Conservation (phyloP, 2,888 invertebrate species). For the Archaeoteleia sp. region DNA sequence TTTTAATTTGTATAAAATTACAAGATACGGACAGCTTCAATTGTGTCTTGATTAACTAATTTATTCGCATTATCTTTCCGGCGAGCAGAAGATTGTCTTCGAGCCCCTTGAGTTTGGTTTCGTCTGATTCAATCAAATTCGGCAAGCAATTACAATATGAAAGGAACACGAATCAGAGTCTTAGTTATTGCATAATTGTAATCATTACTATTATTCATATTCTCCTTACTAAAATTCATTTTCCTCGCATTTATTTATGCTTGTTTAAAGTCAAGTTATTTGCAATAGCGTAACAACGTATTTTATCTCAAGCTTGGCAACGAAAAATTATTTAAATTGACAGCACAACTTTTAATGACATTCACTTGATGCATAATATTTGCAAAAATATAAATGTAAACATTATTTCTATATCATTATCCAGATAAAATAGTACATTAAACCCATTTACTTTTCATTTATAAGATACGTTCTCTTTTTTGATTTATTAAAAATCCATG, state of each 20-base stretch:
- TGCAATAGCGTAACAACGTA: too few species aligned
- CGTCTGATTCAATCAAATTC: conserved; percentile 68
- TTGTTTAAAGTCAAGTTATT: too few species aligned
- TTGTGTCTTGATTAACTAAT: conserved; percentile 69
- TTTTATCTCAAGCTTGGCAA: too few species aligned
- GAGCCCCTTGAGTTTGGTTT: conserved; percentile 57
- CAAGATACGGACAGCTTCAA: conserved; percentile 60
- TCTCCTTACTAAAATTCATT: neutral
- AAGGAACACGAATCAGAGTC: conserved; percentile 73
- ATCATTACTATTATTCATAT: conserved; percentile 62
- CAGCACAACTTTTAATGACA: too few species aligned
- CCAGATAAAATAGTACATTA: too few species aligned
- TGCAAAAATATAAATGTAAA: too few species aligned
- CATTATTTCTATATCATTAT: too few species aligned
- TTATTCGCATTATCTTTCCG: conserved; percentile 66
- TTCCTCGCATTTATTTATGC: neutral
- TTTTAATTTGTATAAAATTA: conserved; percentile 26
- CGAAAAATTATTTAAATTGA: too few species aligned
- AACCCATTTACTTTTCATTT: too few species aligned
- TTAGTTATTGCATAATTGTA: conserved; percentile 74
- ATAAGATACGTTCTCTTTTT: too few species aligned
- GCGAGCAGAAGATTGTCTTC: conserved; percentile 52
- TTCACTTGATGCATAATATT: too few species aligned
- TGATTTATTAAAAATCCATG: too few species aligned
- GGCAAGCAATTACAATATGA: conserved; percentile 74